Conservation (phyloP, 2,888 invertebrate genomes). For the Trimorus sp. region DNA sequence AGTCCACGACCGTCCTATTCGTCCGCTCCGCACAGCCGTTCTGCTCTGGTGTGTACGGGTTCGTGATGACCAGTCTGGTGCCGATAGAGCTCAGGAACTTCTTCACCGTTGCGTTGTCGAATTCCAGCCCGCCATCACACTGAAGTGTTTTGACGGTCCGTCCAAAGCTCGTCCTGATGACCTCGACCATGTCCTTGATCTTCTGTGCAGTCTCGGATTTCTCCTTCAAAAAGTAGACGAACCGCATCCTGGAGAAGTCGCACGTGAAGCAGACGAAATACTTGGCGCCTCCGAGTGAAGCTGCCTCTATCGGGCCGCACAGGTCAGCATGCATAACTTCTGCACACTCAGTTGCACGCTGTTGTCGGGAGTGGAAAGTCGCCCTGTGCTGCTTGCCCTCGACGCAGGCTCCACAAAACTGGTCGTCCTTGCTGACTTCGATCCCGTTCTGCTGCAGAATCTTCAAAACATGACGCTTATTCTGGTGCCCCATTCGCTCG, state of each 20-base stretch:
- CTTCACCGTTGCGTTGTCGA: slow-evolving; percentile 32
- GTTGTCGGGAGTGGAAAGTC: slow-evolving; percentile 69
- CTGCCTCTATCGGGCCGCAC: slow-evolving; percentile 68
- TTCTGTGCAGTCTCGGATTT: slow-evolving; percentile 30
- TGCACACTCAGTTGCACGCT: slow-evolving; percentile 63
- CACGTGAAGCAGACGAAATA: slow-evolving; percentile 65
- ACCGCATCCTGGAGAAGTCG: slow-evolving; percentile 69
- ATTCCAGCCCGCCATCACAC: slow-evolving; percentile 45
- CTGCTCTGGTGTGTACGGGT: slow-evolving; percentile 70
- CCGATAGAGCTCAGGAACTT: slow-evolving; percentile 22
- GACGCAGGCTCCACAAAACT: slow-evolving; percentile 70
- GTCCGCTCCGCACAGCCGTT: slow-evolving; percentile 60
- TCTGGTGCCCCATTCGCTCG: slow-evolving; percentile 74
- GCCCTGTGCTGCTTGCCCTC: slow-evolving; percentile 71
- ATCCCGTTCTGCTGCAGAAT: slow-evolving; percentile 70
- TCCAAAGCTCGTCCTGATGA: slow-evolving; percentile 60
- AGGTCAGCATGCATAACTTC: slow-evolving; percentile 72
- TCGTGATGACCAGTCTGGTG: slow-evolving; percentile 13
- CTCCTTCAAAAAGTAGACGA: slow-evolving; percentile 58
- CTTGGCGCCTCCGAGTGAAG: slow-evolving; percentile 57
- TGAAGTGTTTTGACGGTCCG: slow-evolving; percentile 26
- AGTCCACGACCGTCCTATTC: slow-evolving; percentile 47
- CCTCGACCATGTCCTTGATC: slow-evolving; percentile 64
- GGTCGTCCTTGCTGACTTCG: slow-evolving; percentile 59
- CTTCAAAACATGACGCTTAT: slow-evolving; percentile 71